phyloP scores from a whole-genome alignment of 1,140 invertebrate species.

The Drosophila rhopaloa region DNA sequence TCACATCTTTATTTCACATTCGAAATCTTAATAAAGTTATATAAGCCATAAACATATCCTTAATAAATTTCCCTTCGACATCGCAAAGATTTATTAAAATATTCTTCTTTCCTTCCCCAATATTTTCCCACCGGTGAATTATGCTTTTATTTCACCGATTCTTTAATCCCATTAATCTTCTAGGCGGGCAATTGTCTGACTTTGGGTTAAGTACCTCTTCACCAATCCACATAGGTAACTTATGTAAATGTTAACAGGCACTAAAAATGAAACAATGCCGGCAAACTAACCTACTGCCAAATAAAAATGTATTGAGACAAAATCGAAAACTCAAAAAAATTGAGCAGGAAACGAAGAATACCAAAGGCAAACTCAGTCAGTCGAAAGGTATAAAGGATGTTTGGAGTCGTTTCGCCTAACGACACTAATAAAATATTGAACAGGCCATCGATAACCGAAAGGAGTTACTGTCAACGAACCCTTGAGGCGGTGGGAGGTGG shows the following conservation, averaged over 20 bases:
- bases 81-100: neutral
- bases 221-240: conserved; percentile 44
- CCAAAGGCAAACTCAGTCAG: conserved; percentile 12
- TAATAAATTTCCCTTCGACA: no score
- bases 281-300: conserved; percentile 38
- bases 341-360: neutral
- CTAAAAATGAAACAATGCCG: conserved; percentile 33
- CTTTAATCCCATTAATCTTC: conserved; percentile 7
- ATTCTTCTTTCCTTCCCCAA: neutral
- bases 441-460: conserved; percentile 77
- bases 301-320: conserved; percentile 76
- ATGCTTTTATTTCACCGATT: neutral
- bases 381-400: conserved; percentile 54
- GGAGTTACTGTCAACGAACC: conserved; percentile 77
- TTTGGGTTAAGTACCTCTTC: conserved; percentile 30
- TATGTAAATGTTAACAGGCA: conserved; percentile 58
- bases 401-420: conserved; percentile 61
- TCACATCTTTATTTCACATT: neutral
- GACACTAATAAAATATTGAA: conserved; percentile 83
- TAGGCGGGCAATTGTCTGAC: conserved; percentile 55
- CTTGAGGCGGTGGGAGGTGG: neutral
- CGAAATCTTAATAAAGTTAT: neutral
- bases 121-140: neutral
- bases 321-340: conserved; percentile 13
- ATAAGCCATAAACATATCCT: conserved; percentile 6